A percentile compares a stretch with the other conserved stretches of the same genome.
Conservation (phyloP, 1,140 invertebrate species). For the Caenorhabditis elegans region WBcel235 BX284603.4:8477501-8478000, state of each 20-base stretch:
- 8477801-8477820: neutral
- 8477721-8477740: slow-evolving; percentile 51
- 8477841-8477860: neutral
- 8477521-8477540: slow-evolving; percentile 50
- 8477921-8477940: neutral
- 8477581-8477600: slow-evolving; percentile 52
- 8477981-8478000: neutral
- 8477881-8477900: neutral
- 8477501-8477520: slow-evolving; percentile 38
- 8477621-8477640: neutral
- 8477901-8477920: neutral
- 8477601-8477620: slow-evolving; percentile 42
- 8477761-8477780: neutral
- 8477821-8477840: neutral
- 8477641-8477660: neutral
- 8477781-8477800: neutral
- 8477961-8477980: neutral
- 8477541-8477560: slow-evolving; percentile 29
- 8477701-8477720: slow-evolving; percentile 55
- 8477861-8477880: neutral
- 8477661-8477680: slow-evolving; percentile 15
- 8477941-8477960: neutral
- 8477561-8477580: slow-evolving; percentile 55
- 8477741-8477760: slow-evolving; percentile 37
- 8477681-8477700: slow-evolving; percentile 46